Percentiles rank a stretch among this genome's conserved stretches.
phyloP scores from a whole-genome alignment of 2,113 vertebrate genomes.

The Colius striatus region DNA sequence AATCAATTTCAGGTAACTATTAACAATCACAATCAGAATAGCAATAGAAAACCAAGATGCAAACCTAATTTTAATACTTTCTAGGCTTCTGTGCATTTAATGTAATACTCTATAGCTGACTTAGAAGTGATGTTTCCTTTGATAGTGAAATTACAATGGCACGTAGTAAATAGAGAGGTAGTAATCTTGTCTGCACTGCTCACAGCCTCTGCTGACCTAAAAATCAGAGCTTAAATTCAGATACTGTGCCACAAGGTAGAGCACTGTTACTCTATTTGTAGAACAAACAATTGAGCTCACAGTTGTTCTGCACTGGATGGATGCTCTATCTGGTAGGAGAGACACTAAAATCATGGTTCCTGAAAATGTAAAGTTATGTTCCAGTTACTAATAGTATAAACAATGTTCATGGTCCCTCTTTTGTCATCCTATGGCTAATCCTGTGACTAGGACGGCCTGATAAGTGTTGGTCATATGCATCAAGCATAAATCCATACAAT shows the following conservation, averaged over 20 bases:
- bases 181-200: not conserved
- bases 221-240: not conserved
- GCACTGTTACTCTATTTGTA: not conserved
- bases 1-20: slow-evolving; percentile 1
- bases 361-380: not conserved
- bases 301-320: not conserved
- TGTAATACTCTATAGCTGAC: not conserved
- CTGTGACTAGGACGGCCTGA: not conserved
- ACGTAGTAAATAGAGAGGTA: not conserved
- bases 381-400: not conserved
- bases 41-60: not conserved
- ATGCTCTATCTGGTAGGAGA: not conserved
- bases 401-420: not conserved
- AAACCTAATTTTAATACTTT: not conserved
- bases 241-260: not conserved
- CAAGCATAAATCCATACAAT: not conserved
- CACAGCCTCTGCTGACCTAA: not conserved
- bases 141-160: not conserved
- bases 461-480: not conserved
- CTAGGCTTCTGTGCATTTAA: not conserved
- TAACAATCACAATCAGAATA: not conserved
- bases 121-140: not conserved
- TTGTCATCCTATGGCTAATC: not conserved
- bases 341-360: not conserved
- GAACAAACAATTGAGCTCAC: not conserved